phyloP scores from a whole-genome alignment of 2,888 invertebrate species.

The Anoncus sp. region DNA sequence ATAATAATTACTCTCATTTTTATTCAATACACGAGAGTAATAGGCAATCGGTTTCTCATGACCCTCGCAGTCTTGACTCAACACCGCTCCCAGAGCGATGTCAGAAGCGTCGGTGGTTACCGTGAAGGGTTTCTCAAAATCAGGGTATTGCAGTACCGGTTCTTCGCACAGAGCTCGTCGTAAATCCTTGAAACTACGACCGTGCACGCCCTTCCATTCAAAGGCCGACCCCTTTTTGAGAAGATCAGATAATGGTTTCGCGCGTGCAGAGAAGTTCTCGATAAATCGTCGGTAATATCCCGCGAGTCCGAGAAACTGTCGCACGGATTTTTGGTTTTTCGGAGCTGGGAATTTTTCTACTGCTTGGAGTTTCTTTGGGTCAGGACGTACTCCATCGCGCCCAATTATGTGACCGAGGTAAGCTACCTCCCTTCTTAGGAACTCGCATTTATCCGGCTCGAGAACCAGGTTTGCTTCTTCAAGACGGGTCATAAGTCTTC shows the following conservation, averaged over 20 bases:
- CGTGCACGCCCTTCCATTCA: constrained; percentile 13
- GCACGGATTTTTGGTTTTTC: too few relatives aligned
- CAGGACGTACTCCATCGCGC: constrained; percentile 17
- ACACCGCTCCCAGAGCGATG: constrained; percentile 37
- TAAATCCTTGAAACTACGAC: constrained; percentile 41
- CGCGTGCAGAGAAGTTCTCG: constrained; percentile 41
- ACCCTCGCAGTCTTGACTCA: constrained; percentile 46
- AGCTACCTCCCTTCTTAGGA: constrained; percentile 22
- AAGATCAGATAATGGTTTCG: constrained; percentile 48
- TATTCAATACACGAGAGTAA: constrained; percentile 8
- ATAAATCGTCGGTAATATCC: too few relatives aligned
- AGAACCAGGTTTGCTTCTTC: constrained; percentile 12
- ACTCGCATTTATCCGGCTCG: constrained; percentile 44
- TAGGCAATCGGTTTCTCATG: constrained; percentile 45
- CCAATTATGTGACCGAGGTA: constrained; percentile 39
- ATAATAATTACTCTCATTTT: constrained; percentile 36
- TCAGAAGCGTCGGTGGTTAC: constrained; percentile 54
- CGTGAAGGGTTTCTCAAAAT: constrained; percentile 51
- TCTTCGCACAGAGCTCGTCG: constrained; percentile 34
- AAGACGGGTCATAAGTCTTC: constrained; percentile 24
- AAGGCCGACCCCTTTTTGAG: constrained; percentile 51
- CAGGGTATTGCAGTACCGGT: constrained; percentile 53
- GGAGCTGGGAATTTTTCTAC: constrained; percentile 32
- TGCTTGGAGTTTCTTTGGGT: constrained; percentile 37
- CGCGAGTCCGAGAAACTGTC: too few relatives aligned